Evolutionary conservation across 2,797 vertebrate species (phyloP).

Genomic region (Vireo griseus): DNA sequence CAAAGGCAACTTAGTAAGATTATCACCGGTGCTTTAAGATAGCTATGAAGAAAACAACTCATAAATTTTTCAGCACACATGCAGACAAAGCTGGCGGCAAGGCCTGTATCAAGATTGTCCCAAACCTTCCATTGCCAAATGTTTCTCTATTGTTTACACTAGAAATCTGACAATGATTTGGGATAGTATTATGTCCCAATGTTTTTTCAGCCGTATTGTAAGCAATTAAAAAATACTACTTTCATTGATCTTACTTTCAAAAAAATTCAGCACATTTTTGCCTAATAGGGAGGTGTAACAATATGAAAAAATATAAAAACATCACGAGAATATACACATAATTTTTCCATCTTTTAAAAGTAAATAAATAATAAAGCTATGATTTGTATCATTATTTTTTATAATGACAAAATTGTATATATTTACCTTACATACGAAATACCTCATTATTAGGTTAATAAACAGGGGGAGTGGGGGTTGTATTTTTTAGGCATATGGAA

Average conservation of each 20-base stretch:
- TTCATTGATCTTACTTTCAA: background rate
- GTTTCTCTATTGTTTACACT: background rate
- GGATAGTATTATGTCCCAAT: background rate
- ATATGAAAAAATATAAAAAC: background rate
- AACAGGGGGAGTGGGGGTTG: accelerated
- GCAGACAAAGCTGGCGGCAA: background rate
- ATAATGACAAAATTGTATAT: background rate
- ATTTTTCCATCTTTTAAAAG: background rate
- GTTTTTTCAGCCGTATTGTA: background rate
- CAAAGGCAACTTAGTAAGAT: background rate
- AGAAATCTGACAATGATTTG: background rate
- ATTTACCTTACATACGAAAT: background rate
- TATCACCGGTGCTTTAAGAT: background rate
- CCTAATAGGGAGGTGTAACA: background rate
- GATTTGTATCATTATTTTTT: background rate
- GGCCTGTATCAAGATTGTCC: background rate
- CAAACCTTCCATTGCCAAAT: background rate
- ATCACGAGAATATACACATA: background rate
- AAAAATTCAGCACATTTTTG: background rate
- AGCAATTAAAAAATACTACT: background rate
- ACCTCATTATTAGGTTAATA: background rate
- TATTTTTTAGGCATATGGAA: slow-evolving; percentile 42
- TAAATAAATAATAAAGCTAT: background rate
- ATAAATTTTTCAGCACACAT: background rate
- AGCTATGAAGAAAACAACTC: background rate